Evolutionary conservation across 2,888 invertebrate species (phyloP).

Genomic region (Campoplex nolae): DNA sequence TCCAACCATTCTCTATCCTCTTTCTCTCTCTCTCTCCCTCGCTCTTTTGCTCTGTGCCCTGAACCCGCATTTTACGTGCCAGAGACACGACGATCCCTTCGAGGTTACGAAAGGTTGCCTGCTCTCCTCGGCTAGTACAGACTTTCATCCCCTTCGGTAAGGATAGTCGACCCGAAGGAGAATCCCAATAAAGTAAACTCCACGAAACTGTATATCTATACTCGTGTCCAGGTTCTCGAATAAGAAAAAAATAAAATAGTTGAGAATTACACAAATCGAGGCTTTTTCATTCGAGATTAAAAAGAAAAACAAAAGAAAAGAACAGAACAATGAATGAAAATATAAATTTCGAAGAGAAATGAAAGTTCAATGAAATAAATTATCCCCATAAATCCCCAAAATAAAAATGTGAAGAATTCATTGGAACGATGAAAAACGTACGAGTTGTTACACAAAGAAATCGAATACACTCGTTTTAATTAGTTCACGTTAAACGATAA

Average conservation of each 20-base stretch:
- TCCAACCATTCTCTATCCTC: constrained; percentile 74
- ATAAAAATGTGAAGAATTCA: not conserved
- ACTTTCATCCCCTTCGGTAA: constrained; percentile 56
- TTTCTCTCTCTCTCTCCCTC: constrained; percentile 55
- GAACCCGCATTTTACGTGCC: constrained; percentile 66
- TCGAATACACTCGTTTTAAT: not conserved
- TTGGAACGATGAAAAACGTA: not conserved
- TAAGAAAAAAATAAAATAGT: not conserved
- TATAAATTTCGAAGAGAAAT: not conserved
- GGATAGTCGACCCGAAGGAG: constrained; percentile 43
- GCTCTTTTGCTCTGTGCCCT: constrained; percentile 67
- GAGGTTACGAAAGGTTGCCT: constrained; percentile 64
- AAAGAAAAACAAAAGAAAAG: not conserved
- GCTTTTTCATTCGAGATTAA: not conserved
- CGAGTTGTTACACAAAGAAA: not conserved
- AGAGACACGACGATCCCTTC: constrained; percentile 52
- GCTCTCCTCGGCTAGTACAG: constrained; percentile 60
- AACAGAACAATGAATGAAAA: not conserved
- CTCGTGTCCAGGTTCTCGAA: not conserved
- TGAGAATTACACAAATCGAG: not conserved
- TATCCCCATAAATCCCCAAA: not conserved
- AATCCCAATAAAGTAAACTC: constrained; percentile 17
- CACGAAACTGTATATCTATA: not conserved
- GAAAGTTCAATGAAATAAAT: not conserved
- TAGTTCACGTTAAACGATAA: not conserved